Conservation (phyloP, 2,888 invertebrate genomes). For the Polietes domitor region DNA sequence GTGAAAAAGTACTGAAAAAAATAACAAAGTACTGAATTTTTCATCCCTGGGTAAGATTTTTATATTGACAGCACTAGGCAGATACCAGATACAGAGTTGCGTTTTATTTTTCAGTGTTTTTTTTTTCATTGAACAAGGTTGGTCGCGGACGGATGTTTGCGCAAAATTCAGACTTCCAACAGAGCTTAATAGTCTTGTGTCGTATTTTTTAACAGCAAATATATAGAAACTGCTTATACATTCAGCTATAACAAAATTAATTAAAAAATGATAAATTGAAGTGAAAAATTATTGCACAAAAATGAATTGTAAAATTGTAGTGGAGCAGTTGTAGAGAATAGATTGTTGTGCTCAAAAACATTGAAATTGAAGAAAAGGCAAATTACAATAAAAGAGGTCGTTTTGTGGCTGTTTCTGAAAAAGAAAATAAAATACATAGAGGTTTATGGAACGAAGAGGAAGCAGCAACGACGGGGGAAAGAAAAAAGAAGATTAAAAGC, state of each 20-base stretch:
- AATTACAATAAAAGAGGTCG: constrained; percentile 62
- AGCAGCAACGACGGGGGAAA: constrained; percentile 47
- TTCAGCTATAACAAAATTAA: neutral
- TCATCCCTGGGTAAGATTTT: constrained; percentile 17
- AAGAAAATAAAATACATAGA: constrained; percentile 53
- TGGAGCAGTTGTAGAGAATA: neutral
- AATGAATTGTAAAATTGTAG: constrained; percentile 8
- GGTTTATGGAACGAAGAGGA: constrained; percentile 10
- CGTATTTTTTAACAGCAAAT: constrained; percentile 36
- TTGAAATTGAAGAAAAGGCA: constrained; percentile 41
- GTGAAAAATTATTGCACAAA: constrained; percentile 1
- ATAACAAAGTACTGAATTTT: too few species aligned
- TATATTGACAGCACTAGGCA: constrained; percentile 59
- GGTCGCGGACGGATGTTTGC: too few species aligned
- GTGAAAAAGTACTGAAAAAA: too few species aligned
- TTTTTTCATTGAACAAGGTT: too few species aligned
- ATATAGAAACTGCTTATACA: neutral
- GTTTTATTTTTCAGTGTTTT: too few species aligned
- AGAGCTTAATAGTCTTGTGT: too few species aligned
- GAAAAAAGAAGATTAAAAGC: constrained; percentile 48
- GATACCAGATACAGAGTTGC: too few species aligned
- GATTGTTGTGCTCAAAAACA: constrained; percentile 8
- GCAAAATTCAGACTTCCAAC: too few species aligned
- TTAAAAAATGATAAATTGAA: constrained; percentile 27
- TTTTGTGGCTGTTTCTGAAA: constrained; percentile 51